Evolutionary conservation across 2,797 vertebrate species (phyloP), one percentile per base, ranked within the genome.

Genomic region (Siniperca obscura): DNA sequence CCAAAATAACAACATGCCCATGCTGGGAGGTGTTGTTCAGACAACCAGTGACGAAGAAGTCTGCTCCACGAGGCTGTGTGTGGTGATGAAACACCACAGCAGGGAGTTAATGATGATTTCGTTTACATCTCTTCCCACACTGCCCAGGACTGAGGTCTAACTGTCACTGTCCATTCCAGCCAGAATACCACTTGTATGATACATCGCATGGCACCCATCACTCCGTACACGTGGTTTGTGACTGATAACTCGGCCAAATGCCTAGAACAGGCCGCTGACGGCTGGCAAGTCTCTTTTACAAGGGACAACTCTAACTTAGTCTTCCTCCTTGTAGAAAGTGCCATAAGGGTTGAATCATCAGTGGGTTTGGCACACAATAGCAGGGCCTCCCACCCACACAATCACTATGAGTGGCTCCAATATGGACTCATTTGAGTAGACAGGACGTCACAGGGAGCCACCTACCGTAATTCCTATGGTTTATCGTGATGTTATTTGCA

Each of bases 1-100:
- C 83, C 19, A 83, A 91, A 95, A 95, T 93, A 95, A 86, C 89
- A 81, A 19, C 70, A 75, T 78, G 87, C 50, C 87, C 89, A 82
- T 87, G 76, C 80, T 88, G 85, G 71, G 86, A 92, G 40, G 66
- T 83, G 88, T 91, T 91, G 74, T 90, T 86, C 71, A 86, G 86
- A 83, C 86, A 74, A 46, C 40, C 87, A 64, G 64, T 95, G 92
- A 94, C 90, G 91, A 84, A 83, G 44, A 83, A 8, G 84, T 83
- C 86, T 91, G 85, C 83, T 80, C 81, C 21, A 13, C 62, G 67
- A 87, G 86, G 60, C 88, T 60, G 65, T 65, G 76, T 74, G 78
- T 80, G 82, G 81, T 87, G 91, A 90, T 86, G 86, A 90, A 91
- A 90, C 82, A 56, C 74, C 86, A 50, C 90, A 80, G 87, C 42